phyloP scores from a whole-genome alignment of 2,113 vertebrate species.

The Semnopithecus entellus region DNA sequence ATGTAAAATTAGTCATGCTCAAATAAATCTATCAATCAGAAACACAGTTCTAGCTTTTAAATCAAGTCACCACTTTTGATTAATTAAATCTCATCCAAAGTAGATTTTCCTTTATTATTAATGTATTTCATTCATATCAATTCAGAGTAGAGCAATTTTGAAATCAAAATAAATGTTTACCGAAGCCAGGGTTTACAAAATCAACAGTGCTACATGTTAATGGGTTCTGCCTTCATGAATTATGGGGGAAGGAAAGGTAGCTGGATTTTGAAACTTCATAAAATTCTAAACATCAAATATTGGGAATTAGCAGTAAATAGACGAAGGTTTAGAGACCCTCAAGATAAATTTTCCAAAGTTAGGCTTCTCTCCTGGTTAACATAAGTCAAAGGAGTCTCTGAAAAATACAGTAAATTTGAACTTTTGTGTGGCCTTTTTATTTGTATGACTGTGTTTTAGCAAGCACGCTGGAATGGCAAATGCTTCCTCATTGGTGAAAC shows the following conservation, averaged over 20 bases:
- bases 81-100: not conserved
- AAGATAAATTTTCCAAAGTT: conserved; percentile 17
- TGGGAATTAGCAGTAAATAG: not conserved
- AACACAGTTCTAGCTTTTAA: not conserved
- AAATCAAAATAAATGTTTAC: conserved; percentile 17
- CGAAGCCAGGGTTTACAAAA: conserved; percentile 18
- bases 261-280: conserved; percentile 31
- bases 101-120: conserved; percentile 2
- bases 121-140: not conserved
- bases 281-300: conserved; percentile 24
- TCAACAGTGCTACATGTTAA: not conserved
- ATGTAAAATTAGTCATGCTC: not conserved
- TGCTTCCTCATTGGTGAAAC: conserved; percentile 80
- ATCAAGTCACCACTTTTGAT: not conserved
- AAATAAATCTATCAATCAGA: conserved; percentile 14
- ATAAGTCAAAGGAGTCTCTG: not conserved
- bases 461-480: conserved; percentile 78
- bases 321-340: conserved; percentile 17
- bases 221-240: not conserved
- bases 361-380: not conserved
- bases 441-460: conserved; percentile 74
- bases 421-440: conserved; percentile 72
- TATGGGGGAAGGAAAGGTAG: not conserved
- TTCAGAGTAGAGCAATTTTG: not conserved
- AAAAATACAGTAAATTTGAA: conserved; percentile 50